Evolutionary conservation across 2,888 invertebrate species (phyloP), one percentile per base, ranked within the genome.

Genomic region (Agrochola lota): DNA sequence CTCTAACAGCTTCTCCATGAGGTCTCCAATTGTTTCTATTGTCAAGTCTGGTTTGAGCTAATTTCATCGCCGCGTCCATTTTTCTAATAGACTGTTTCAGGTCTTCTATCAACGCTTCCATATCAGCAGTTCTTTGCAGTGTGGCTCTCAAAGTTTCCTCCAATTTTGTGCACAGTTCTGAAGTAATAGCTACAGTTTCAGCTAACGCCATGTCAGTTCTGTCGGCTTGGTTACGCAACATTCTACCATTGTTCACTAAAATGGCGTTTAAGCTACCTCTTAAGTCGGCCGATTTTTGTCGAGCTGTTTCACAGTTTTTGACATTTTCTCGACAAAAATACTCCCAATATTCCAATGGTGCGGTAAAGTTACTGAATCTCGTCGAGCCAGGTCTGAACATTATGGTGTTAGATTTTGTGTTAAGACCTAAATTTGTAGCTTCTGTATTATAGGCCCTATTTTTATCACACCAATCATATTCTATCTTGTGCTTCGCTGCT

Each of bases 391-490:
- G 98, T 92, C 98, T 98, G 93, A 98, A 98, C 95, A 99, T 94
- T 74, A 98, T 97, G 35, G 97, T 97, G 68, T 96, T 97, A 0
- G 98, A 98, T 90, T 97, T 97, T 70, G 98, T 98, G 80, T 97
- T 97, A 11, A 99, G 95, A 17, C 97, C 97, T 63, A 98, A 96
- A 92, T 98, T 98, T 0, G 95, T 94, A 0, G 98, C 94, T 89
- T 99, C 99, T 7, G 98, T 97, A 86, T 98, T 97, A 90, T 98
- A 98, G 0, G 99, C 97, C 91, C 98, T 97, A 78, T 97, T 97
- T 95, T 99, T 99, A 91, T 99, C 99, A 89, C 99, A 99, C 99
- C 99, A 99, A 92, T 99, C 99, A 90, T 97, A 98, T 94, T 99
- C 99, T 79, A 99, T 96, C 66, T 98, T 97, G 85, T 98, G 97